Conservation (phyloP, 2,113 vertebrate species). For the Zapornia atra region DNA sequence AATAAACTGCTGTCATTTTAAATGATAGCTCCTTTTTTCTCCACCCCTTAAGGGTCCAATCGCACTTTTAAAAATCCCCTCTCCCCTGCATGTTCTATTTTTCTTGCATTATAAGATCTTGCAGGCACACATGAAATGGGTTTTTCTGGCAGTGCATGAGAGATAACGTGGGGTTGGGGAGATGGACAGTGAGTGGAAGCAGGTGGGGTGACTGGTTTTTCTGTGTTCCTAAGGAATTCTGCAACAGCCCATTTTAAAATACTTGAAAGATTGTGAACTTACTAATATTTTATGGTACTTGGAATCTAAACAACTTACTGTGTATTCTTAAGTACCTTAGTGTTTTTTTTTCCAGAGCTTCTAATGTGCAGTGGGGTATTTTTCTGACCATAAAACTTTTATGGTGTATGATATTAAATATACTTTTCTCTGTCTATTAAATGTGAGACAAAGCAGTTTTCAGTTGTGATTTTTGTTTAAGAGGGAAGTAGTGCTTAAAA, state of each 20-base stretch:
- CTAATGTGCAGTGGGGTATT: background rate
- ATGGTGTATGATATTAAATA: background rate
- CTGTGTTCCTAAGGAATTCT: background rate
- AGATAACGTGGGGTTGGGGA: background rate
- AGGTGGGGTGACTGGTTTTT: background rate
- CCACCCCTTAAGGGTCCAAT: too few relatives aligned
- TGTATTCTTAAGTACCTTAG: background rate
- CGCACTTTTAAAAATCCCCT: background rate
- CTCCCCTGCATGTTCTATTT: background rate
- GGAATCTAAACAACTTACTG: background rate
- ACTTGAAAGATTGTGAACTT: background rate
- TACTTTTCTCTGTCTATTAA: background rate
- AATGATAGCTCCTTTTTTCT: background rate
- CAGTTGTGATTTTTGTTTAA: background rate
- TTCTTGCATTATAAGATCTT: background rate
- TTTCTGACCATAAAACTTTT: background rate
- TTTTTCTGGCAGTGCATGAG: background rate
- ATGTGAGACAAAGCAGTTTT: background rate
- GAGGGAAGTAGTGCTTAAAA: background rate
- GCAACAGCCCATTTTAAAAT: background rate
- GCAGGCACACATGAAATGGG: background rate
- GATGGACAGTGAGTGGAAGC: background rate
- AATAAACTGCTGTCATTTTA: background rate
- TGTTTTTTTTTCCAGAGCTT: background rate
- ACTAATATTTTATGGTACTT: background rate